Evolutionary conservation across 2,888 invertebrate species (phyloP).

Genomic region (Psylliodes chrysocephalus): DNA sequence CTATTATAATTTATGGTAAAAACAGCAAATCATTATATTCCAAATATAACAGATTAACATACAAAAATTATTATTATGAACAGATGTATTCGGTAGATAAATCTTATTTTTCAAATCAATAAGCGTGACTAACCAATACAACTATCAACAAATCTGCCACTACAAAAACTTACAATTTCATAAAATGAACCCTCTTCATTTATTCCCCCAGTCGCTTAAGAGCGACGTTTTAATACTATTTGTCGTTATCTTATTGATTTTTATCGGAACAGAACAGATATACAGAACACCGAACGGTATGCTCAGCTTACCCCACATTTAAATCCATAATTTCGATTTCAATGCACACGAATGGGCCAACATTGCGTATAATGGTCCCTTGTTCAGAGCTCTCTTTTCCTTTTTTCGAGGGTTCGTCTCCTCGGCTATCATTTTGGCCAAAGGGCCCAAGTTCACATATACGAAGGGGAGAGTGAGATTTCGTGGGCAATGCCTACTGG

Average conservation of each 20-base stretch:
- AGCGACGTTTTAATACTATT: neutral
- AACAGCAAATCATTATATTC: too few relatives aligned
- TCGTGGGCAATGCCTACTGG: constrained; percentile 35
- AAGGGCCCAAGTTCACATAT: neutral
- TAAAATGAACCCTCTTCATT: neutral
- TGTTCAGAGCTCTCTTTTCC: constrained; percentile 22
- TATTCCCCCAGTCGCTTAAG: neutral
- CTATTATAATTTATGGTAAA: too few relatives aligned
- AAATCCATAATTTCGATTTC: constrained; percentile 44
- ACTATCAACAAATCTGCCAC: too few relatives aligned
- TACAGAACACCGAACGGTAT: neutral
- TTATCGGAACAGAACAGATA: neutral
- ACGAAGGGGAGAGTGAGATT: constrained; percentile 24
- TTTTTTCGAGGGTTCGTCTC: constrained; percentile 28
- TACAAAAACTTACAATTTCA: too few relatives aligned
- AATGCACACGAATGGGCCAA: constrained; percentile 41
- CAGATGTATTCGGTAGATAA: too few relatives aligned
- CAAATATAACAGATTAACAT: too few relatives aligned
- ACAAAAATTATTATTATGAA: too few relatives aligned
- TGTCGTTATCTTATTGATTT: constrained; percentile 3
- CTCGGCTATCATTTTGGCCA: neutral
- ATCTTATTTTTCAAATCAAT: too few relatives aligned
- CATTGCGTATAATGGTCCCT: constrained; percentile 33
- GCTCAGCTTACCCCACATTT: constrained; percentile 32
- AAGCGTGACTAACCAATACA: too few relatives aligned